Evolutionary conservation across 1,140 invertebrate species (phyloP).

Genomic region (Venustaconcha ellipsiformis): DNA sequence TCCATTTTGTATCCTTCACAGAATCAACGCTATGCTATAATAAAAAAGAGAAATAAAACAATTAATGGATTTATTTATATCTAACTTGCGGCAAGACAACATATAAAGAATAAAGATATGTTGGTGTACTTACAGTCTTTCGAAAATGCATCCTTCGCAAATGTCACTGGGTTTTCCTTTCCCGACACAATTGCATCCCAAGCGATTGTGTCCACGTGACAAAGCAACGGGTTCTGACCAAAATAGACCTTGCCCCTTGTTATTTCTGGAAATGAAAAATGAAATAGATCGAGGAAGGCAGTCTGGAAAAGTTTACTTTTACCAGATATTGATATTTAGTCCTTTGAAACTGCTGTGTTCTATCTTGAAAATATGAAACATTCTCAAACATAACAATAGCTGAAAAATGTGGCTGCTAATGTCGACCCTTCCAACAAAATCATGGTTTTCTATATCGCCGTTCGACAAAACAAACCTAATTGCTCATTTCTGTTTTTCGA

Average conservation of each 20-base stretch:
- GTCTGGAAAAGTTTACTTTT: background rate
- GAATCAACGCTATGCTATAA: too few species aligned
- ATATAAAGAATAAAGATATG: background rate
- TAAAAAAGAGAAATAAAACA: too few species aligned
- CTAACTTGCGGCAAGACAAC: background rate
- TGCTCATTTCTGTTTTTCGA: too few species aligned
- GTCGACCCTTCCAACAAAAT: too few species aligned
- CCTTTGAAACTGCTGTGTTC: background rate
- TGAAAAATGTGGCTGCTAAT: background rate
- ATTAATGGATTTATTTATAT: too few species aligned
- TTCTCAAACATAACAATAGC: background rate
- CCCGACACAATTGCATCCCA: conserved; percentile 44
- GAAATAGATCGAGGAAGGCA: background rate
- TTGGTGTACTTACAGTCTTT: conserved; percentile 13
- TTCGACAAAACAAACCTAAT: too few species aligned
- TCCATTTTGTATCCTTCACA: too few species aligned
- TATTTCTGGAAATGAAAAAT: conserved; percentile 44
- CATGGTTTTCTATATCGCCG: too few species aligned
- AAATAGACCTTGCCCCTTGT: conserved; percentile 53
- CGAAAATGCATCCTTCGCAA: conserved; percentile 36
- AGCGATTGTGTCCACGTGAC: conserved; percentile 49
- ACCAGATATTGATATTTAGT: background rate
- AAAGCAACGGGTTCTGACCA: conserved; percentile 49
- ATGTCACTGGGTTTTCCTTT: conserved; percentile 37
- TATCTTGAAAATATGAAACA: background rate